Percentiles rank a stretch among this genome's conserved stretches.
These are phyloP conservation scores for Sinotaia quadrata DNA, from an alignment of 2,888 invertebrate genomes.

Conservation along the genomic window DNA sequence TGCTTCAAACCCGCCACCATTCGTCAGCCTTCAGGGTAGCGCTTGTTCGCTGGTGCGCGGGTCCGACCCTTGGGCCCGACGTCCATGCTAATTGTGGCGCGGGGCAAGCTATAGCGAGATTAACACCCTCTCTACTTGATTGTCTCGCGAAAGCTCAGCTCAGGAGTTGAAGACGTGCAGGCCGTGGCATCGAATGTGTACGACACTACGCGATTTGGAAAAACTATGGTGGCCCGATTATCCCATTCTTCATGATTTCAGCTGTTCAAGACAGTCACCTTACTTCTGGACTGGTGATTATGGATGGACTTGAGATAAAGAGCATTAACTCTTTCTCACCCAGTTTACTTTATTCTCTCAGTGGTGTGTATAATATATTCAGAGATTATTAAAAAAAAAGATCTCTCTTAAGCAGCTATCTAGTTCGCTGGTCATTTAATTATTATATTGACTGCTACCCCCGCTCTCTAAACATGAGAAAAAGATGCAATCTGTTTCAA, in stretches of 20 bases:
- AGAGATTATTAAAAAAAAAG: no score
- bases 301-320: no score
- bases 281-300: no score
- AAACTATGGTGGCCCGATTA: background rate
- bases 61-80: constrained; percentile 3
- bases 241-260: background rate
- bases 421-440: no score
- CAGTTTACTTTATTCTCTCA: no score
- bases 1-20: constrained; percentile 17
- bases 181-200: background rate
- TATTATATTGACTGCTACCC: no score
- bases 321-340: no score
- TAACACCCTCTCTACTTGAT: constrained; percentile 25
- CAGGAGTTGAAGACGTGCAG: background rate
- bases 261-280: no score
- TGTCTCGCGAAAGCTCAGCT: constrained; percentile 20
- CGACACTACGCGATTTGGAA: background rate
- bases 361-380: no score
- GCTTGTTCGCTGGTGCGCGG: constrained; percentile 22
- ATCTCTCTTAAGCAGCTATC: no score
- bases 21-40: constrained; percentile 21
- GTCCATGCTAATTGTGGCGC: constrained; percentile 27
- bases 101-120: background rate
- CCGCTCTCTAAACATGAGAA: no score
- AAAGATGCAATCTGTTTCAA: no score